phyloP scores from a whole-genome alignment of 2,797 vertebrate species.

The Ctenosaura bakeri region DNA sequence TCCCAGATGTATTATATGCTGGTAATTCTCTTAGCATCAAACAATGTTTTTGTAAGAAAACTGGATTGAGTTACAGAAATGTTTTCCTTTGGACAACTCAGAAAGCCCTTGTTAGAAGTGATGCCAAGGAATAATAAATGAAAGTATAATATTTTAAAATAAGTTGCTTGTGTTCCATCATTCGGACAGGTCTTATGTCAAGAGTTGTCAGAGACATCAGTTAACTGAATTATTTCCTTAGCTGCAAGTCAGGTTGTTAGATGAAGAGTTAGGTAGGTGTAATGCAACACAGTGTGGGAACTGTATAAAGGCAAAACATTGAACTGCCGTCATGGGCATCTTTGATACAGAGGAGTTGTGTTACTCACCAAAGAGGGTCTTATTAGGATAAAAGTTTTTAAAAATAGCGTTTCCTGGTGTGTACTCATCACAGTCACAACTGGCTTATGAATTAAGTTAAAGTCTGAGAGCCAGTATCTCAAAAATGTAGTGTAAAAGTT shows the following conservation, averaged over 20 bases:
- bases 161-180: slow-evolving; percentile 64
- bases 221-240: slow-evolving; percentile 29
- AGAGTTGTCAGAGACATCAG: slow-evolving; percentile 42
- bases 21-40: slow-evolving; percentile 62
- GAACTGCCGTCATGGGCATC: no score
- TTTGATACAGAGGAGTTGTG: no score
- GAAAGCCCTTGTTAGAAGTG: slow-evolving; percentile 54
- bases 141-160: slow-evolving; percentile 62
- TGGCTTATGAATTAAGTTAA: no score
- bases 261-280: slow-evolving; percentile 18
- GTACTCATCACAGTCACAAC: no score
- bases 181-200: slow-evolving; percentile 50
- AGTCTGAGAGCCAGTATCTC: no score
- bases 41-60: slow-evolving; percentile 65
- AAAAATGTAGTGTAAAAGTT: no score
- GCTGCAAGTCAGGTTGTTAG: slow-evolving; percentile 29
- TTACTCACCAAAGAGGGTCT: no score
- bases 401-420: no score
- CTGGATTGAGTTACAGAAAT: slow-evolving; percentile 61
- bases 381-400: no score
- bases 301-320: neutral
- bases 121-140: slow-evolving; percentile 53
- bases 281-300: neutral
- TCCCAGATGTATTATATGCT: slow-evolving; percentile 48
- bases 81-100: slow-evolving; percentile 58